Base-by-base conservation (phyloP, 2,888 invertebrate genomes). In the Stramonita haemastoma region DNA sequence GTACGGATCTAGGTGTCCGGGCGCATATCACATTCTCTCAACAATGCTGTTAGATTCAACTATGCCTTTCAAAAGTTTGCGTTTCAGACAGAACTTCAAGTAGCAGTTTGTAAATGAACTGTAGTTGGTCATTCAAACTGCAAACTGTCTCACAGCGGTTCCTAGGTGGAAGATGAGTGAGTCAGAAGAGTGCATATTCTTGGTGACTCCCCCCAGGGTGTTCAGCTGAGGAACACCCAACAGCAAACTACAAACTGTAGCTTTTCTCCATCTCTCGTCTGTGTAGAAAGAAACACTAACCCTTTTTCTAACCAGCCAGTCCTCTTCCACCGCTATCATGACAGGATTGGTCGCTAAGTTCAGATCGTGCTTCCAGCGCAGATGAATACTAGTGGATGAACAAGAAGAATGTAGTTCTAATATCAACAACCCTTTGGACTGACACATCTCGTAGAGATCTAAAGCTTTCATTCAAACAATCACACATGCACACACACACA, bases 361-460 rank as follows among this genome's bases (percentile, higher is more conserved):
- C 84, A 85, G 57, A 85, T 85, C 84, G 29, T 29, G 84, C 13
- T 85, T 85, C 84, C 84, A 85, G 84, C 84, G 57, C n/a, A 6
- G 57, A 60, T 46, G 2, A 22, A 83, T 36, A 83, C 81, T 22
- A 83, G 81, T 29, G 1, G 46, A 83, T 13, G 46, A 36, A 83
- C 46, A 83, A 26, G 73, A 79, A 79, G 77, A 17, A 79, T 79
- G 77, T 11, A 32, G 15, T 79, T 32, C 77, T 83, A 83, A 83
- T 83, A 83, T 83, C 83, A 83, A 83, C 46, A 83, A 83, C 46
- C 83, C 83, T 83, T 79, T 79, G 15, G 26, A 13, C 15, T 79
- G 83, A 0, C 15, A 15, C 36, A 83, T 19, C 19, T 83, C 83
- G 26, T 2, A 83, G 6, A 36, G 46, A 0, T 83, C 46, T 46